phyloP scores from a whole-genome alignment of 1,140 invertebrate genomes.

The Halesus radiatus region DNA sequence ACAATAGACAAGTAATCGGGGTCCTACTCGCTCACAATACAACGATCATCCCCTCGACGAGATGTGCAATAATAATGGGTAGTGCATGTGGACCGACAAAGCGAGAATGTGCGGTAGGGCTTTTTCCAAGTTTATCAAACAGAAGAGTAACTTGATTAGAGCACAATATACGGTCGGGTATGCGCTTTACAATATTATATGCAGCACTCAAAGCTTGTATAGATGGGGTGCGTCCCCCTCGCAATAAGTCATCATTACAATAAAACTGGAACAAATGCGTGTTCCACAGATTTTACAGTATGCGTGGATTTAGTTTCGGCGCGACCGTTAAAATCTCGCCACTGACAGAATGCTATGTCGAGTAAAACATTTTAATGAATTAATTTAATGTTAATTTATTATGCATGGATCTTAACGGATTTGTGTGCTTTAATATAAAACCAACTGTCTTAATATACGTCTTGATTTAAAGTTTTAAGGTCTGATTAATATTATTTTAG shows the following conservation, averaged over 20 bases:
- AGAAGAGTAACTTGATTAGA: slow-evolving; percentile 39
- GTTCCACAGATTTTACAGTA: background rate
- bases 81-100: background rate
- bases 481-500: no score
- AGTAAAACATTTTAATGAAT: no score
- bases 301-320: background rate
- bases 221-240: background rate
- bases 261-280: slow-evolving; percentile 29
- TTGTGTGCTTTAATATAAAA: no score
- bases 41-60: slow-evolving; percentile 8
- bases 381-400: no score
- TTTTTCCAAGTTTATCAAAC: slow-evolving; percentile 42
- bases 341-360: background rate
- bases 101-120: background rate
- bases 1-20: slow-evolving; percentile 16
- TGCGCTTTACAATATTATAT: background rate
- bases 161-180: slow-evolving; percentile 10
- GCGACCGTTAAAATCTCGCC: background rate
- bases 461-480: no score
- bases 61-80: background rate
- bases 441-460: no score
- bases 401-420: no score
- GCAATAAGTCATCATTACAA: background rate
- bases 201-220: background rate
- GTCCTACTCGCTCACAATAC: background rate